Base-by-base conservation (phyloP, 2,113 vertebrate species). In the Asarcornis scutulata region DNA sequence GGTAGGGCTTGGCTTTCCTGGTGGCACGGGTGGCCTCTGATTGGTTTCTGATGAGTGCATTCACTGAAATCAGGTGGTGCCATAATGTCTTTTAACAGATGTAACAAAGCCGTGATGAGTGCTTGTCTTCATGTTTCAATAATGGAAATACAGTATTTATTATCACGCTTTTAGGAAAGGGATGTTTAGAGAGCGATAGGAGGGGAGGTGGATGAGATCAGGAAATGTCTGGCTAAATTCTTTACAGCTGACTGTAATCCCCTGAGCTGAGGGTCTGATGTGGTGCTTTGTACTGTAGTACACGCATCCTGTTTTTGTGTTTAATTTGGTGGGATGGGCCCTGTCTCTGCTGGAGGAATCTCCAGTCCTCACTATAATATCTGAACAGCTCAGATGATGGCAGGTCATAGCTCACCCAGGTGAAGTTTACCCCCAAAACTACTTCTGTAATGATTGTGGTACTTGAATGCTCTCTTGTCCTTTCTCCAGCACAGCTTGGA, bases 1-100 rank as follows among this genome's bases (percentile, higher is more conserved):
- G 99, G 99, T 99, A 94, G 96, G 96, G 50, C 2, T 62, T 74
- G 69, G 52, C 52, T 77, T 40, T 53, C 36, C 74, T 32, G 67
- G 27, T 50, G 69, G 59, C 32, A 13, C 3, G 25, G 38, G 72
- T 63, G 44, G 9, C 67, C 53, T 83, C 74, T 42, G 38, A 2
- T n/a, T 89, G 60, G 68, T 68, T 44, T 85, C 52, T 71, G 50
- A 84, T 56, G 40, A 79, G 32, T 59, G 1, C 2, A 1, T 82
- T 71, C 77, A 89, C 56, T 90, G 56, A 29, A 84, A 22, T 66
- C 38, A 20, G 36, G 8, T 60, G 25, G 40, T 62, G 73, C 81
- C 83, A 60, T 53, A 89, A 91, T 86, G 31, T 36, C 40, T 34
- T 58, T 23, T 75, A 27, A 34, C 68, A 75, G 66, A 40, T 69